A percentile compares a stretch with the other conserved stretches of the same genome.
These are phyloP conservation scores for Syngnathus typhle DNA, from an alignment of 2,113 vertebrate species.

Conservation along the genomic window DNA sequence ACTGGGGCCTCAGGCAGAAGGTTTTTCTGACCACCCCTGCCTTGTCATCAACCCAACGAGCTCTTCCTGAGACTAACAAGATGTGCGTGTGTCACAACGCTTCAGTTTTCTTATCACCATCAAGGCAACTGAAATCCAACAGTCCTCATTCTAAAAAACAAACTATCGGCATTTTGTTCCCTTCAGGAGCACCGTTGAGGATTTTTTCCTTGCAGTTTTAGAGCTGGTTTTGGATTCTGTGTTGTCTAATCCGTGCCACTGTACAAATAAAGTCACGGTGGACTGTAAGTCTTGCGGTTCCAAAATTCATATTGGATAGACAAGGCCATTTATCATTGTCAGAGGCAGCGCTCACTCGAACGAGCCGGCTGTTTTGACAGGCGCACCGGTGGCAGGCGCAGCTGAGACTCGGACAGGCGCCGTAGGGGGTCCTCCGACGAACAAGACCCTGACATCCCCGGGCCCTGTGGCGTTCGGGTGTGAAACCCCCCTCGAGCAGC, in stretches of 20 bases:
- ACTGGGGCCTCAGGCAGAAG: conserved; percentile 34
- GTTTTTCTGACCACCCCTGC: conserved; percentile 52
- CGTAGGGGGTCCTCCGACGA: conserved; percentile 59
- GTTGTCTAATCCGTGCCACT: conserved; percentile 33
- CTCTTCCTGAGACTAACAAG: conserved; percentile 53
- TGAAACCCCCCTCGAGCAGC: conserved; percentile 46
- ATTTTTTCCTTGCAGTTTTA: conserved; percentile 1
- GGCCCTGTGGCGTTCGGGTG: conserved; percentile 65
- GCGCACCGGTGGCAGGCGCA: conserved; percentile 68
- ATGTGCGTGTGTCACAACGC: conserved; percentile 43
- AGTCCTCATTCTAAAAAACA: conserved; percentile 37
- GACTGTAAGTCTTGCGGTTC: conserved; percentile 73
- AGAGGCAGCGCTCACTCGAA: conserved; percentile 72
- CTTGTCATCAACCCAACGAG: conserved; percentile 51
- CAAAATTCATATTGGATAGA: conserved; percentile 79
- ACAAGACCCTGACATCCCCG: conserved; percentile 47
- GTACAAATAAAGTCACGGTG: conserved; percentile 71
- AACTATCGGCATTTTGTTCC: conserved; percentile 44
- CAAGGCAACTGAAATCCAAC: conserved; percentile 40
- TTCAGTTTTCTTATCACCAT: conserved; percentile 7
- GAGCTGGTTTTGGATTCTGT: neutral
- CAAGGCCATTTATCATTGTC: conserved; percentile 87
- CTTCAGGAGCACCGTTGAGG: conserved; percentile 17
- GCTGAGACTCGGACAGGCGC: conserved; percentile 43
- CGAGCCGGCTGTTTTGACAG: conserved; percentile 84